Conservation (phyloP, 1,140 invertebrate genomes). For the Trypoxylus dichotomus region DNA sequence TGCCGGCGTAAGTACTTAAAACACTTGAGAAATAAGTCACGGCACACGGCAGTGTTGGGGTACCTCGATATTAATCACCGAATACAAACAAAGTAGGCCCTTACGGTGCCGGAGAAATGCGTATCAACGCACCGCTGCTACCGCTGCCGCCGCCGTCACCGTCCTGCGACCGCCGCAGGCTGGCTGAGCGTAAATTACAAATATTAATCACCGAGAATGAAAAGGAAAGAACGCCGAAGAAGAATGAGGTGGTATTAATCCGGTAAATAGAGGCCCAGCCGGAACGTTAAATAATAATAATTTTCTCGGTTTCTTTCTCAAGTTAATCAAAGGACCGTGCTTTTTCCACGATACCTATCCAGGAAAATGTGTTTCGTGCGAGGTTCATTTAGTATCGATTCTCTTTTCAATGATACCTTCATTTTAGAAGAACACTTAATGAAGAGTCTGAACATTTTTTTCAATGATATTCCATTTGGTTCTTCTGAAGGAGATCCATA, state of each 20-base stretch:
- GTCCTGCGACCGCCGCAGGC: not conserved
- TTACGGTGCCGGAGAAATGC: not conserved
- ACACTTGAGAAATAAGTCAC: not conserved
- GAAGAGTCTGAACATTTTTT: too few relatives aligned
- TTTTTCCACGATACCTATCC: not conserved
- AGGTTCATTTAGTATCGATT: conserved; percentile 9
- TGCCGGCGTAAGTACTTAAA: not conserved
- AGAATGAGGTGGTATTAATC: conserved; percentile 3
- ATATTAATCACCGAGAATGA: conserved; percentile 2
- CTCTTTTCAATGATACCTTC: not conserved
- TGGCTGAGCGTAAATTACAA: not conserved
- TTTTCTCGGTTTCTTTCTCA: conserved; percentile 18
- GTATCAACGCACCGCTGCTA: not conserved
- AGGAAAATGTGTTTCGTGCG: not conserved
- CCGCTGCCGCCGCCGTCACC: not conserved
- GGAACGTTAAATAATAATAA: conserved; percentile 21
- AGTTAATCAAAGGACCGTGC: not conserved
- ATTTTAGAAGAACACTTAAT: not conserved
- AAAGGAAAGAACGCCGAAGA: conserved; percentile 2
- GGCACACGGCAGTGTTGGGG: not conserved
- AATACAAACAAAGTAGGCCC: not conserved
- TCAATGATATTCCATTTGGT: too few relatives aligned
- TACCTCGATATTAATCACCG: not conserved
- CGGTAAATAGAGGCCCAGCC: not conserved
- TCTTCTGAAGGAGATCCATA: too few relatives aligned